phyloP scores from a whole-genome alignment of 1,140 invertebrate genomes.

The Cydia amplana region DNA sequence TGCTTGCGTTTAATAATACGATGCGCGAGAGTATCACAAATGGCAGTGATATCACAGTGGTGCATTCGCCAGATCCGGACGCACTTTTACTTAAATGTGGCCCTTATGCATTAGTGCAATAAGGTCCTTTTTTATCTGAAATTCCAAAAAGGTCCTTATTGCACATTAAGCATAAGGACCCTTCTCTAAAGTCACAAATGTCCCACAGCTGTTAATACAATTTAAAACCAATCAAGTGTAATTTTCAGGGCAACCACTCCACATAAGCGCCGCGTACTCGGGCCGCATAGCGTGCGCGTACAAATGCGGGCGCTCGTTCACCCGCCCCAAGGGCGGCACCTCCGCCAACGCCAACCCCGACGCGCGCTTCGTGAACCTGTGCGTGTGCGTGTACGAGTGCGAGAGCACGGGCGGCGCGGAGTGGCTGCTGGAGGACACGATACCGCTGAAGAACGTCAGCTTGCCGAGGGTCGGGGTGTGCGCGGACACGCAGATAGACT shows the following conservation, averaged over 20 bases:
- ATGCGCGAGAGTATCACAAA: not conserved
- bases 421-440: constrained; percentile 99
- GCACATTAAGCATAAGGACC: too few species aligned
- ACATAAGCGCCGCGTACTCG: constrained; percentile 98
- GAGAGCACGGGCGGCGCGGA: constrained; percentile 98
- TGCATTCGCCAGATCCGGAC: not conserved
- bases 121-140: too few species aligned
- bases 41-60: not conserved
- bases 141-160: too few species aligned
- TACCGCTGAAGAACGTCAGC: constrained; percentile 93
- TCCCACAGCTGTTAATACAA: constrained; percentile 11
- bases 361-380: constrained; percentile 94
- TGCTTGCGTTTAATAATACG: too few species aligned
- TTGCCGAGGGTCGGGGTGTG: constrained; percentile 87
- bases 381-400: constrained; percentile 99
- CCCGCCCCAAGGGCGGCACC: constrained; percentile 83
- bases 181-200: too few species aligned
- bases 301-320: constrained; percentile 93
- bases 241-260: constrained; percentile 88
- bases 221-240: not conserved
- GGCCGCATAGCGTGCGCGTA: constrained; percentile 98
- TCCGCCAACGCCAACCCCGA: constrained; percentile 78
- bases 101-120: too few species aligned
- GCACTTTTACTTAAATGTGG: too few species aligned
- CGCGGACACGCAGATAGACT: constrained; percentile 87